phyloP scores from a whole-genome alignment of 2,888 invertebrate genomes.

The Rotaria sp. region DNA sequence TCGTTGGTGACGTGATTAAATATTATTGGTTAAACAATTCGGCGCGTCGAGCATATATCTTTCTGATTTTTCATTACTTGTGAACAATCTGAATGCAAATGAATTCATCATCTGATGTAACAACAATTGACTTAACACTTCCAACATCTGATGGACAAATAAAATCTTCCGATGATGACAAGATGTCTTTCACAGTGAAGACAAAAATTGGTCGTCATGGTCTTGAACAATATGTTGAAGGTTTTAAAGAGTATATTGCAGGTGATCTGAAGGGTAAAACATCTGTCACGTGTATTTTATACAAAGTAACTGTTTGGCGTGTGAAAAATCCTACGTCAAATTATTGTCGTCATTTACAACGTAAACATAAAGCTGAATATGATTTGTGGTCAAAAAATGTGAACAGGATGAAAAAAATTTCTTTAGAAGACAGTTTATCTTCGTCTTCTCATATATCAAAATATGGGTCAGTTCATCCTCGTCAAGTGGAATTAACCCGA shows the following conservation, averaged over 20 bases:
- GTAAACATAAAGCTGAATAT: neutral
- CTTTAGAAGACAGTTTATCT: too few species aligned
- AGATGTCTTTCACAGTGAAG: neutral
- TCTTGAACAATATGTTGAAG: neutral
- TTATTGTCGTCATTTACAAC: neutral
- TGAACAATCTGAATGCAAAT: too few species aligned
- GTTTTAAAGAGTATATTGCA: neutral
- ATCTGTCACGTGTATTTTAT: neutral
- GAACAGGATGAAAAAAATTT: too few species aligned
- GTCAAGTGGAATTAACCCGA: neutral
- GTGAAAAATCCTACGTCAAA: neutral
- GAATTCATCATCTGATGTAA: too few species aligned
- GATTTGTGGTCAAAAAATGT: neutral
- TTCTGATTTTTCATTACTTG: too few species aligned
- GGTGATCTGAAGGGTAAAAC: slow-evolving; percentile 11
- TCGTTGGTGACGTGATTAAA: neutral
- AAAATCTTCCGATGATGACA: neutral
- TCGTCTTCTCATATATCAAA: neutral
- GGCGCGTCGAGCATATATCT: too few species aligned
- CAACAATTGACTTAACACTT: neutral
- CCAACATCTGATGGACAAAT: neutral
- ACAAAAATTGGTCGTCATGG: slow-evolving; percentile 6
- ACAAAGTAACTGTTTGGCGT: neutral
- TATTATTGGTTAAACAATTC: too few species aligned
- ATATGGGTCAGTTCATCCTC: neutral